These are phyloP conservation scores for Larimichthys polyactis DNA, from an alignment of 2,113 vertebrate genomes.

Conservation along the genomic window DNA sequence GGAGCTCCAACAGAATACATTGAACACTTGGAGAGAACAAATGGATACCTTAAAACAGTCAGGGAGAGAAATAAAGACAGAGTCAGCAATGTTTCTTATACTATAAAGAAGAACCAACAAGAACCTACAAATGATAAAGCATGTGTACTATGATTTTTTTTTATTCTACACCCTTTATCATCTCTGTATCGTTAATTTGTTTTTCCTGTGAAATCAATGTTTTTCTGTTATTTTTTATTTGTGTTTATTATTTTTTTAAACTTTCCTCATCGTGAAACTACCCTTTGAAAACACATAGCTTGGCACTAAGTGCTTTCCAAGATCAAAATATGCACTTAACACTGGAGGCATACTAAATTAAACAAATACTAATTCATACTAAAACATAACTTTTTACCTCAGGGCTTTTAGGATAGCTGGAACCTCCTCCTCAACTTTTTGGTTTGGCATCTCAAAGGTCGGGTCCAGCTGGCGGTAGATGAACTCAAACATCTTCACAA, in stretches of 20 bases:
- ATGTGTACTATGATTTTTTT: not conserved
- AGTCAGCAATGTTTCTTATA: not conserved
- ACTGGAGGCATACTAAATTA: not conserved
- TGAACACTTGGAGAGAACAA: slow-evolving; percentile 93
- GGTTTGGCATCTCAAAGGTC: slow-evolving; percentile 90
- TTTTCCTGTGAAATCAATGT: too few species aligned
- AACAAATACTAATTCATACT: not conserved
- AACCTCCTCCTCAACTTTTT: slow-evolving; percentile 96
- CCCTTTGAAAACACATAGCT: too few species aligned
- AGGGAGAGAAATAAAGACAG: slow-evolving; percentile 1
- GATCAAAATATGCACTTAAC: too few species aligned
- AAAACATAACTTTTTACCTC: slow-evolving; percentile 81
- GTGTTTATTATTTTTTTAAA: not conserved
- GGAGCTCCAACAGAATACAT: slow-evolving; percentile 98
- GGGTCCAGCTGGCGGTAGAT: slow-evolving; percentile 91
- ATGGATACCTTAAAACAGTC: slow-evolving; percentile 89
- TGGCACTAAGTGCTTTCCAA: too few species aligned
- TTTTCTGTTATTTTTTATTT: not conserved
- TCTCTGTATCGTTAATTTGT: not conserved
- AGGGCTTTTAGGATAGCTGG: slow-evolving; percentile 92
- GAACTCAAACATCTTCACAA: slow-evolving; percentile 95
- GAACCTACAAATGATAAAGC: too few species aligned
- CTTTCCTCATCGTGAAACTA: too few species aligned
- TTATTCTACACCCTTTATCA: not conserved
- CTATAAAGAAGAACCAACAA: not conserved